A percentile compares a stretch with the other conserved stretches of the same genome.
Conservation (phyloP, 2,888 invertebrate species). For the Acanthosepion lycidas region DNA sequence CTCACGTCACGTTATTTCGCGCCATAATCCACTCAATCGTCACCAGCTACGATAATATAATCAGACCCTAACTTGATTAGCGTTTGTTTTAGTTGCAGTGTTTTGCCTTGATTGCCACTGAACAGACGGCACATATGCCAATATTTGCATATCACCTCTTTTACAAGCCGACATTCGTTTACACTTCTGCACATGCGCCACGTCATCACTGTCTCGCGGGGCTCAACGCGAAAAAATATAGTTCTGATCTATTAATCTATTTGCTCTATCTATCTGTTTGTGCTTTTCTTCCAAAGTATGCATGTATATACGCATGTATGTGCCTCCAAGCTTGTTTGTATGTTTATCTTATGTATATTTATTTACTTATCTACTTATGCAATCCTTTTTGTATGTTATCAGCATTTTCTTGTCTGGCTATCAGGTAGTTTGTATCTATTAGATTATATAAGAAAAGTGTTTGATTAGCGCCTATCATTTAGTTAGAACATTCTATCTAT, state of each 20-base stretch:
- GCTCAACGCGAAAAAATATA: constrained; percentile 6
- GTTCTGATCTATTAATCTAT: constrained; percentile 20
- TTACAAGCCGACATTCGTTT: constrained; percentile 3
- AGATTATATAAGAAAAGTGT: neutral
- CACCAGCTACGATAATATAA: constrained; percentile 33
- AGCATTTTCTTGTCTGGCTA: neutral
- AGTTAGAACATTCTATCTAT: neutral
- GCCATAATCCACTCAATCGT: constrained; percentile 10
- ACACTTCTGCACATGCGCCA: neutral
- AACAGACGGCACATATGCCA: constrained; percentile 33
- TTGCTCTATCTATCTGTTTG: constrained; percentile 18
- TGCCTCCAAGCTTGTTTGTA: neutral
- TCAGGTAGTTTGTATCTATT: neutral
- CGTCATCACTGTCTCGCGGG: neutral
- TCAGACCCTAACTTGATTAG: constrained; percentile 33
- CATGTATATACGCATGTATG: neutral
- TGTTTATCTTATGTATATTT: neutral
- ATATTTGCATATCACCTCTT: constrained; percentile 10
- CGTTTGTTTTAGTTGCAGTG: constrained; percentile 21
- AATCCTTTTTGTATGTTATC: neutral
- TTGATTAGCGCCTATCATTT: neutral
- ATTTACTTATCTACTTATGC: neutral
- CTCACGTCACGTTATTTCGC: constrained; percentile 23
- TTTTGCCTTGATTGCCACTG: constrained; percentile 1
- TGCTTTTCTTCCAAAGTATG: neutral